phyloP scores from a whole-genome alignment of 2,113 vertebrate species.

The Symphodus melops region DNA sequence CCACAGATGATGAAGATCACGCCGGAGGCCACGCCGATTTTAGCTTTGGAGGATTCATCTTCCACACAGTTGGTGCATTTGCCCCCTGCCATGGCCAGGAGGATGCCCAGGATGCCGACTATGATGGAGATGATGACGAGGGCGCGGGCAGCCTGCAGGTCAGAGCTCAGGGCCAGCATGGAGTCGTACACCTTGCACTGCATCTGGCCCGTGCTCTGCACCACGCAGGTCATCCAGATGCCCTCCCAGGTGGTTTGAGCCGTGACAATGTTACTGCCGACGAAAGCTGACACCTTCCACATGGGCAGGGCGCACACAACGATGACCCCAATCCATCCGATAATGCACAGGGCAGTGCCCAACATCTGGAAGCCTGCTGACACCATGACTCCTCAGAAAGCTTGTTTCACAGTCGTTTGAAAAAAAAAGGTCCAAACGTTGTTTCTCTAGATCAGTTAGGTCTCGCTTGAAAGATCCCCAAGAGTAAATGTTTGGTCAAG shows the following conservation, averaged over 20 bases:
- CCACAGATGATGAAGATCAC: slow-evolving; percentile 85
- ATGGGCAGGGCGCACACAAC: slow-evolving; percentile 88
- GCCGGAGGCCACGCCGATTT: slow-evolving; percentile 83
- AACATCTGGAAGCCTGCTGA: slow-evolving; percentile 90
- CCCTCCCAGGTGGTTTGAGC: slow-evolving; percentile 92
- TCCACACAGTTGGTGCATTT: slow-evolving; percentile 97
- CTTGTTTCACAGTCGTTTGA: slow-evolving; percentile 20
- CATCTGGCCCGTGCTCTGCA: slow-evolving; percentile 97
- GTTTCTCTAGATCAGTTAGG: slow-evolving; percentile 12
- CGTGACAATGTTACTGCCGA: slow-evolving; percentile 89
- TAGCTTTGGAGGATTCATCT: slow-evolving; percentile 86
- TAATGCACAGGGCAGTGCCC: slow-evolving; percentile 87
- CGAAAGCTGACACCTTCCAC: slow-evolving; percentile 91
- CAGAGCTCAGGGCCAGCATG: slow-evolving; percentile 85
- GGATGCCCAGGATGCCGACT: slow-evolving; percentile 84
- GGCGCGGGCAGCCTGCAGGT: slow-evolving; percentile 91
- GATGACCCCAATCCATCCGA: slow-evolving; percentile 91
- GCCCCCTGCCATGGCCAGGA: slow-evolving; percentile 85
- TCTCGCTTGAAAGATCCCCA: slow-evolving; percentile 34
- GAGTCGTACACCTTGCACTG: slow-evolving; percentile 96
- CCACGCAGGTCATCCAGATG: slow-evolving; percentile 96
- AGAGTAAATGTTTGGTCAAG: slow-evolving; percentile 42
- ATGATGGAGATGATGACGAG: slow-evolving; percentile 87
- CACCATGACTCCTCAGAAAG: slow-evolving; percentile 80
- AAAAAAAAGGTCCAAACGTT: slow-evolving; percentile 32